phyloP scores from a whole-genome alignment of 2,113 vertebrate species.

The Pantherophis guttatus region DNA sequence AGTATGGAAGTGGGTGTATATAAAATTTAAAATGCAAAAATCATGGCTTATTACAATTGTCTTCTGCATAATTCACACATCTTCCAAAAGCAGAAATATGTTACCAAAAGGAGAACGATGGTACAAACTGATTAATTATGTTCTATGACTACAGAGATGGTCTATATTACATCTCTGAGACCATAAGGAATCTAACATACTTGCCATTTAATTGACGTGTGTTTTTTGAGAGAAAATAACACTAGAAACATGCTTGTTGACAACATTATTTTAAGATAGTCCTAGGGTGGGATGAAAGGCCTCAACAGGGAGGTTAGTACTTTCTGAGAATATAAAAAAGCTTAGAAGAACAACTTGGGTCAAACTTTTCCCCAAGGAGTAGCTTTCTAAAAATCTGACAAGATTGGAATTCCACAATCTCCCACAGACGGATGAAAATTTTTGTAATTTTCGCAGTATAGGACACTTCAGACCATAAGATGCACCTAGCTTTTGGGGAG shows the following conservation, averaged over 20 bases:
- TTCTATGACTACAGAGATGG: background rate
- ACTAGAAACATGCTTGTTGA: background rate
- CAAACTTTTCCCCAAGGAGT: background rate
- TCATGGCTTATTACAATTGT: background rate
- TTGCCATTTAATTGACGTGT: background rate
- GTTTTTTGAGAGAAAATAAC: background rate
- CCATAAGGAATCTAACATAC: background rate
- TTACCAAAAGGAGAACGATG: background rate
- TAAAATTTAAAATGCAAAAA: background rate
- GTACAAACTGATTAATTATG: background rate
- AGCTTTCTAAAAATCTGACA: background rate
- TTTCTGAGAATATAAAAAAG: background rate
- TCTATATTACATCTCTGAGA: background rate
- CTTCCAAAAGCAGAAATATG: background rate
- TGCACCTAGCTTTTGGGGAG: no score
- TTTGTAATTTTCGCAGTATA: no score
- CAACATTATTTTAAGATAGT: background rate
- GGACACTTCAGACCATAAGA: no score
- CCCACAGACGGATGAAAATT: background rate
- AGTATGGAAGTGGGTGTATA: background rate
- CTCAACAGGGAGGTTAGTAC: background rate
- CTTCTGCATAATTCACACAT: background rate
- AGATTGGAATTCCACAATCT: background rate
- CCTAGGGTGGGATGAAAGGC: background rate
- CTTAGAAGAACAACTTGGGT: background rate